These are phyloP conservation scores for Gymnocheta viridis DNA, from an alignment of 2,888 invertebrate species.

Conservation along the genomic window DNA sequence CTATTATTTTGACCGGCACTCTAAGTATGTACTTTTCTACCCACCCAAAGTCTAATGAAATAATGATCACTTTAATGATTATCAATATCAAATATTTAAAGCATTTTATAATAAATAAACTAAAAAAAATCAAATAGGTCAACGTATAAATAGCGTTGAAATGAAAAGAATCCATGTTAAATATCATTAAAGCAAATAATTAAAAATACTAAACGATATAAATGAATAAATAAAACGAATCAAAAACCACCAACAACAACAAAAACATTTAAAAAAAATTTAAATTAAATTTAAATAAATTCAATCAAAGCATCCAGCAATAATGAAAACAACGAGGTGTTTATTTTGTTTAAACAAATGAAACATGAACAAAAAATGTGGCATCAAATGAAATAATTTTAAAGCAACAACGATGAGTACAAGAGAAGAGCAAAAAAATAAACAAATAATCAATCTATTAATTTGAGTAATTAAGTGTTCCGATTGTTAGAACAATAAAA, in stretches of 20 bases:
- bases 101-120: background rate
- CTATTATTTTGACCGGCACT: background rate
- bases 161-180: constrained; percentile 29
- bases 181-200: constrained; percentile 52
- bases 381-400: constrained; percentile 3
- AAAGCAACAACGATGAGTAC: background rate
- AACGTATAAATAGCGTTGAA: constrained; percentile 32
- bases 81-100: background rate
- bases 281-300: constrained; percentile 31
- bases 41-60: background rate
- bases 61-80: background rate
- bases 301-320: constrained; percentile 6
- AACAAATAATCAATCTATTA: constrained; percentile 53
- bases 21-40: background rate
- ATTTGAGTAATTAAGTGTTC: constrained; percentile 70
- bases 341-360: constrained; percentile 45
- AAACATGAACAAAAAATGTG: background rate
- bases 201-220: too few relatives aligned
- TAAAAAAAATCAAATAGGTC: constrained; percentile 19
- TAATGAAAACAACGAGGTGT: constrained; percentile 23
- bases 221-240: too few relatives aligned
- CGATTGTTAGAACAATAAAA: constrained; percentile 66
- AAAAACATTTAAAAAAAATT: constrained; percentile 19
- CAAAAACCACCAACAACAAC: too few relatives aligned
- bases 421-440: background rate